A percentile compares a stretch with the other conserved stretches of the same genome.
phyloP scores from a whole-genome alignment of 2,888 invertebrate genomes.

The Blastobasis lacticolella region DNA sequence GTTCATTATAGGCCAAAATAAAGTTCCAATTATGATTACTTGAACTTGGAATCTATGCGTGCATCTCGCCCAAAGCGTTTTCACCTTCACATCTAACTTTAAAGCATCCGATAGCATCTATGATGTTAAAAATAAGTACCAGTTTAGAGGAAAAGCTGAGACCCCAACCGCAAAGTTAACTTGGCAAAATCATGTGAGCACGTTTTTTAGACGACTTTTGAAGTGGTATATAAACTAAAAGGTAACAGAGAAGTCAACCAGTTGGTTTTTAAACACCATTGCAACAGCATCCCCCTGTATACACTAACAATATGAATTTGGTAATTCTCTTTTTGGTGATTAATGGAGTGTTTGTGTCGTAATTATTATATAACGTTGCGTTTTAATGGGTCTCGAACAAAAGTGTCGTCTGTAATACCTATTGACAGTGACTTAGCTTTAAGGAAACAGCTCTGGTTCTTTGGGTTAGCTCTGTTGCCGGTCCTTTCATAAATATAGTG shows the following conservation, averaged over 20 bases:
- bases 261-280: slow-evolving; percentile 43
- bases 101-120: not conserved
- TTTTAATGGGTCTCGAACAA: not conserved
- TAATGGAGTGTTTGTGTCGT: slow-evolving; percentile 7
- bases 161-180: slow-evolving; percentile 18
- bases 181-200: slow-evolving; percentile 36
- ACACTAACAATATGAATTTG: slow-evolving; percentile 40
- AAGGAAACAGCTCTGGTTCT: too few relatives aligned
- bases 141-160: not conserved
- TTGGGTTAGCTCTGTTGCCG: too few relatives aligned
- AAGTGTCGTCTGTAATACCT: not conserved
- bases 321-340: slow-evolving; percentile 28
- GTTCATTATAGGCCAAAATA: slow-evolving; percentile 24
- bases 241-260: slow-evolving; percentile 36
- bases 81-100: not conserved
- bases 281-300: slow-evolving; percentile 34
- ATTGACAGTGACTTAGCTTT: too few relatives aligned
- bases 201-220: slow-evolving; percentile 59
- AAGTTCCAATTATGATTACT: slow-evolving; percentile 32
- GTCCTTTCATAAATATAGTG: too few relatives aligned
- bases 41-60: slow-evolving; percentile 44
- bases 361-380: slow-evolving; percentile 2
- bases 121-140: too few relatives aligned
- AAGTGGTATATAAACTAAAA: slow-evolving; percentile 60
- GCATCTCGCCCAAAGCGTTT: slow-evolving; percentile 27